Evolutionary conservation across 2,888 invertebrate species (phyloP).

Genomic region (Drosophila vallismaia): DNA sequence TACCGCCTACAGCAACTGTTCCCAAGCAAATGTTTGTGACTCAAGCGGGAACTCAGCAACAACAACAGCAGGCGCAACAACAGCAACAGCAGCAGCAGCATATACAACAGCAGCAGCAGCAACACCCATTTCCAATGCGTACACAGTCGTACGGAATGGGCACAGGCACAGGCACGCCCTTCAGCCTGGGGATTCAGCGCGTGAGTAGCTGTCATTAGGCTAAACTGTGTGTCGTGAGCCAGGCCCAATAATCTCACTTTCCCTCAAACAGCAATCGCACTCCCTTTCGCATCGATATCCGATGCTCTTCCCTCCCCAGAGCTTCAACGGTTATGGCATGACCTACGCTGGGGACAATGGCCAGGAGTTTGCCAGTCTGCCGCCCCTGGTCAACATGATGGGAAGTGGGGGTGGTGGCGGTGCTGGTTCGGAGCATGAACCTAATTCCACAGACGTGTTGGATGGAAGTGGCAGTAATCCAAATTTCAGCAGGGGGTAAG

Average conservation of each 20-base stretch:
- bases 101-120: conserved; percentile 56
- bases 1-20: conserved; percentile 67
- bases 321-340: conserved; percentile 50
- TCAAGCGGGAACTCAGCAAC: conserved; percentile 55
- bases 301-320: conserved; percentile 73
- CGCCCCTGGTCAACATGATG: conserved; percentile 87
- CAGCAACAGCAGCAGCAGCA: conserved; percentile 52
- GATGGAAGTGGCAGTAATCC: conserved; percentile 83
- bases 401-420: conserved; percentile 67
- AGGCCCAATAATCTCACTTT: conserved; percentile 38
- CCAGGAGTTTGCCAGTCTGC: conserved; percentile 88
- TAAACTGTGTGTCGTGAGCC: conserved; percentile 14
- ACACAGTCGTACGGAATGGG: conserved; percentile 63
- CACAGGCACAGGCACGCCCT: conserved; percentile 68
- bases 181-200: conserved; percentile 82
- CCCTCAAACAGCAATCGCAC: conserved; percentile 72
- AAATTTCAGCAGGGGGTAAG: conserved; percentile 81
- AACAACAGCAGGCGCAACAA: conserved; percentile 54
- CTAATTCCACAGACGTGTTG: conserved; percentile 82
- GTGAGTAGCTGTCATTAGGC: conserved; percentile 68
- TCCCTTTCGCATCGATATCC: conserved; percentile 78
- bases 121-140: conserved; percentile 74
- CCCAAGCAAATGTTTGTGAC: conserved; percentile 47
- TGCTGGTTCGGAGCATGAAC: conserved; percentile 78
- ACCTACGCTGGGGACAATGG: conserved; percentile 74